phyloP scores from a whole-genome alignment of 2,797 vertebrate species.

The Atherinosoma microstoma region DNA sequence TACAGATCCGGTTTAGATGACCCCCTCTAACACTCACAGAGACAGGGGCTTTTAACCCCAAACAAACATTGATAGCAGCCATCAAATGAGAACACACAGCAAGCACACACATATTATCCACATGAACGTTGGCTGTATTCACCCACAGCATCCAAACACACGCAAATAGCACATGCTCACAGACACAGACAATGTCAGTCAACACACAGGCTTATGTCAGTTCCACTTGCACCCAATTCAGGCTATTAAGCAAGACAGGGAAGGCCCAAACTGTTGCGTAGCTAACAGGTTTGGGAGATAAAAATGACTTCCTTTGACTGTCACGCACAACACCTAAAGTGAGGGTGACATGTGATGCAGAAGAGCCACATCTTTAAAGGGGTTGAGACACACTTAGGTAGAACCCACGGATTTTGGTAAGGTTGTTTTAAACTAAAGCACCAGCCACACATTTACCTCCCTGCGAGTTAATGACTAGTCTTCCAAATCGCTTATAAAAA shows the following conservation, averaged over 20 bases:
- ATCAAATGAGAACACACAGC: conserved; percentile 67
- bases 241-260: conserved; percentile 53
- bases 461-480: conserved; percentile 51
- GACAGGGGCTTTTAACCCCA: conserved; percentile 76
- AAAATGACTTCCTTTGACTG: conserved; percentile 48
- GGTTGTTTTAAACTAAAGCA: conserved; percentile 37
- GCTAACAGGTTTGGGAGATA: conserved; percentile 69
- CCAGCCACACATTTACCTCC: conserved; percentile 54
- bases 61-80: conserved; percentile 71
- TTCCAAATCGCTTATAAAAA: conserved; percentile 37
- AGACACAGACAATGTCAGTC: conserved; percentile 54
- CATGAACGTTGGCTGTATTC: conserved; percentile 29
- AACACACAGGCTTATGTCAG: conserved; percentile 64
- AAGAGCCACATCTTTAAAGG: conserved; percentile 7
- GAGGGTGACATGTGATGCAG: conserved; percentile 29
- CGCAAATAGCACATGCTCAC: conserved; percentile 36
- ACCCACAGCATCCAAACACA: conserved; percentile 43
- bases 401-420: conserved; percentile 9
- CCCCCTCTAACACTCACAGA: conserved; percentile 77
- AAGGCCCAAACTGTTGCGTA: conserved; percentile 60
- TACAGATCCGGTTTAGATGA: conserved; percentile 79
- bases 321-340: conserved; percentile 33
- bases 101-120: conserved; percentile 28
- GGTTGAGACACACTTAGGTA: conserved; percentile 6
- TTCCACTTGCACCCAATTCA: conserved; percentile 67